A percentile compares a stretch with the other conserved stretches of the same genome.
Conservation (phyloP, 1,140 invertebrate genomes). For the Lethrus apterus region DNA sequence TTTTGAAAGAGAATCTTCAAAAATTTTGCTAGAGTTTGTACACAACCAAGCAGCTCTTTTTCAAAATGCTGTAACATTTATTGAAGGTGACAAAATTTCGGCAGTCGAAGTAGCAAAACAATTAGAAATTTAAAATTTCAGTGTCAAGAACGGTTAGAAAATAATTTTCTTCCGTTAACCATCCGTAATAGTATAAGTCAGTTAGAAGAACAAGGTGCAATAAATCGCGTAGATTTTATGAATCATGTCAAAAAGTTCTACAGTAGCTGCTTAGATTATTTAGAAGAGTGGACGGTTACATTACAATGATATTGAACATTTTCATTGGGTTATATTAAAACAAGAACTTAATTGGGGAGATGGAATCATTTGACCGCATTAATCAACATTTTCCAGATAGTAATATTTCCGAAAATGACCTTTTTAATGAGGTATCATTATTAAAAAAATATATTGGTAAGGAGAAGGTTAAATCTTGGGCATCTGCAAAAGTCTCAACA, state of each 20-base stretch:
- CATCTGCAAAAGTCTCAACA: no score
- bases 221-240: constrained; percentile 15
- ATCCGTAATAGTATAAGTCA: constrained; percentile 12
- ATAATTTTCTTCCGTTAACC: constrained; percentile 13
- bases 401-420: no score
- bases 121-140: constrained; percentile 3
- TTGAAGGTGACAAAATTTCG: constrained; percentile 16
- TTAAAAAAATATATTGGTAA: no score
- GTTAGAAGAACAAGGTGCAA: constrained; percentile 16
- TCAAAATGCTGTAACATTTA: constrained; percentile 14
- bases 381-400: constrained; percentile 12
- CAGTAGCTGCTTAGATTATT: constrained; percentile 16
- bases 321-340: constrained; percentile 15
- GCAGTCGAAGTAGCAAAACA: not conserved
- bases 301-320: constrained; percentile 17
- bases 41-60: constrained; percentile 10
- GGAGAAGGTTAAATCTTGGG: no score
- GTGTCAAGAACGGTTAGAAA: constrained; percentile 14
- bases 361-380: constrained; percentile 19
- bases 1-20: constrained; percentile 12
- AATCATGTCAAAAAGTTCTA: constrained; percentile 17
- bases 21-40: constrained; percentile 8
- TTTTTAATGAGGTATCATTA: no score
- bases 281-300: constrained; percentile 17
- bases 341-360: constrained; percentile 11